Base-by-base conservation (phyloP, 2,888 invertebrate species). In the Agapostemon virescens region DNA sequence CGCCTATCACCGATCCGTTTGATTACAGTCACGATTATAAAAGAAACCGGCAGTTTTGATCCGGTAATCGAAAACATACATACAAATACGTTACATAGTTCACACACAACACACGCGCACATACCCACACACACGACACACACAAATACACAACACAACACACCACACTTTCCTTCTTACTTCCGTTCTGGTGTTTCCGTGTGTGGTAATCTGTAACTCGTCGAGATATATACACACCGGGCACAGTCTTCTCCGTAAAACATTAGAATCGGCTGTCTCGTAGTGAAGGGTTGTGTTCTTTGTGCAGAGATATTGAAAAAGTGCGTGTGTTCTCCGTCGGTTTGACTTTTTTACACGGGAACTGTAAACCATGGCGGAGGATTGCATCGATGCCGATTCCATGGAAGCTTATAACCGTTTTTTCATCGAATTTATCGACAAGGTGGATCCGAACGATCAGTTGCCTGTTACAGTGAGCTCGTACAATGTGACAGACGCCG, bases 381-480 rank as follows among this genome's bases (percentile, higher is more conserved):
- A 90, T 66, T 83, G 81, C 67, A 83, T 81, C 52, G 92, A 95
- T 89, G 95, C 95, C 89, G 95, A 96, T 92, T 95, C 96, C 93
- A 93, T 96, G 91, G 95, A 94, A 72, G 94, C 94, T 64, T 96
- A 96, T 91, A 94, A 95, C 84, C 94, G 95, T 89, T 96, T 96
- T 93, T 96, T 96, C 90, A 95, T 96, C 89, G 94, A 95, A 90
- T 96, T 96, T 92, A 95, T 95, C 85, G 94, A 95, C 79, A 95
- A 94, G 74, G 94, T 96, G 69, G 95, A 96, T 88, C 95, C 95
- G 1, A 94, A 95, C 86, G 96, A 96, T 92, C 96, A 96, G 91
- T 93, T 96, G 87, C 96, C 96, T 72, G 95, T 96, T 68, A 95
- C 95, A 90, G 95, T 96, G 79, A 95, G 95, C 85, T 95, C 95